A percentile compares a stretch with the other conserved stretches of the same genome.
Conservation (phyloP, 2,888 invertebrate species). For the Lasioglossum leucozonium region DNA sequence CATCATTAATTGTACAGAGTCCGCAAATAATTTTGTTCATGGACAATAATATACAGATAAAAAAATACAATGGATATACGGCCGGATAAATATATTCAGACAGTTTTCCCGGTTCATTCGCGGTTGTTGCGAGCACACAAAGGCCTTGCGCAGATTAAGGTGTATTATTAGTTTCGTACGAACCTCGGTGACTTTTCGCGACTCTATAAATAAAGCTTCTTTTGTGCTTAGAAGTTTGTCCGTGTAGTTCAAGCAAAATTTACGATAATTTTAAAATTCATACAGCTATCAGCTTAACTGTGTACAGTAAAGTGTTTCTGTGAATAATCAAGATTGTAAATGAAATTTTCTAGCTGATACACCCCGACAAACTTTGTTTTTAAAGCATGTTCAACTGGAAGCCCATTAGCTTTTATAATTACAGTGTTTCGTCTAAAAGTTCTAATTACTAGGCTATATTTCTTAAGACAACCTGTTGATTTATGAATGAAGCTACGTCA, state of each 20-base stretch:
- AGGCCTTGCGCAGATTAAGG: not conserved
- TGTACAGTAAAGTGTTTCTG: not conserved
- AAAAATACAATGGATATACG: not conserved
- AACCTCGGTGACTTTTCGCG: conserved; percentile 3
- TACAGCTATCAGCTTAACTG: not conserved
- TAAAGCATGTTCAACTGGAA: not conserved
- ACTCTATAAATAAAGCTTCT: not conserved
- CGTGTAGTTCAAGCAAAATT: not conserved
- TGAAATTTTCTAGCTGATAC: not conserved
- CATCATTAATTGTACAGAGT: not conserved
- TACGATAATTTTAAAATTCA: not conserved
- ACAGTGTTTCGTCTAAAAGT: not conserved
- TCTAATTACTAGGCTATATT: not conserved
- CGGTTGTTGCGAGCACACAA: conserved; percentile 7
- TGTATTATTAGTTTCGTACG: not conserved
- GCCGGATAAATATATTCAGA: not conserved
- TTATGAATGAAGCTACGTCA: not conserved
- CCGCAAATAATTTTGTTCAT: not conserved
- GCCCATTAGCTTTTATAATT: not conserved
- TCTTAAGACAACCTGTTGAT: not conserved
- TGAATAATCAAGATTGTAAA: not conserved
- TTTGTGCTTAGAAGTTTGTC: not conserved
- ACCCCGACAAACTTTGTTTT: not conserved
- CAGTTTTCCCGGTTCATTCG: conserved; percentile 1
- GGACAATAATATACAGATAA: not conserved